These are phyloP conservation scores for Temnopleurus reevesii DNA, from an alignment of 53 echinoderm and acorn worm genomes.

Conservation along the genomic window DNA sequence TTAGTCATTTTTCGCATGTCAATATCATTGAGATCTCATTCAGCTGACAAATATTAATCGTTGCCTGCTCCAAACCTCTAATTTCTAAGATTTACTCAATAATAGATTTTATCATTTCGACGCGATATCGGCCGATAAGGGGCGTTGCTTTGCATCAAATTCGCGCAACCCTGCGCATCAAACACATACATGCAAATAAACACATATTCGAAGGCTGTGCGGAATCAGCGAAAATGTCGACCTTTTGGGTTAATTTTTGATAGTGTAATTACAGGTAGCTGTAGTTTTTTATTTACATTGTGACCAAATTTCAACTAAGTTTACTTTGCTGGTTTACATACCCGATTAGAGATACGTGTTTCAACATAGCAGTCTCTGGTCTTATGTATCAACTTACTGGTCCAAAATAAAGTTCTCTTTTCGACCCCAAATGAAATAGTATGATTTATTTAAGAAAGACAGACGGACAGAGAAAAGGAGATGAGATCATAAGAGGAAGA, in stretches of 20 bases:
- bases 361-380: not conserved
- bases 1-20: too few species aligned
- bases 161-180: constrained; percentile 10
- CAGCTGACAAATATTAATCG: constrained; percentile 9
- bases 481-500: not conserved
- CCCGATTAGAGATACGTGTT: constrained; percentile 45
- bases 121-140: constrained; percentile 31
- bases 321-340: constrained; percentile 31
- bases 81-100: constrained; percentile 14
- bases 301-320: constrained; percentile 52
- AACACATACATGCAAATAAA: not conserved
- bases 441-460: not conserved
- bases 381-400: not conserved
- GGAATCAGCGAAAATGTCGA: constrained; percentile 20
- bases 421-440: not conserved
- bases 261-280: constrained; percentile 54
- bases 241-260: constrained; percentile 46
- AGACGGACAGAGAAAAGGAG: not conserved
- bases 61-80: not conserved
- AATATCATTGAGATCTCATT: constrained; percentile 32
- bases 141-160: constrained; percentile 5
- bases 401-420: not conserved
- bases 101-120: not conserved
- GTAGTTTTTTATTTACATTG: constrained; percentile 10
- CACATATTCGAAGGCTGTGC: not conserved